These are phyloP conservation scores for Prionace glauca DNA, from an alignment of 2,797 vertebrate species.

Conservation along the genomic window DNA sequence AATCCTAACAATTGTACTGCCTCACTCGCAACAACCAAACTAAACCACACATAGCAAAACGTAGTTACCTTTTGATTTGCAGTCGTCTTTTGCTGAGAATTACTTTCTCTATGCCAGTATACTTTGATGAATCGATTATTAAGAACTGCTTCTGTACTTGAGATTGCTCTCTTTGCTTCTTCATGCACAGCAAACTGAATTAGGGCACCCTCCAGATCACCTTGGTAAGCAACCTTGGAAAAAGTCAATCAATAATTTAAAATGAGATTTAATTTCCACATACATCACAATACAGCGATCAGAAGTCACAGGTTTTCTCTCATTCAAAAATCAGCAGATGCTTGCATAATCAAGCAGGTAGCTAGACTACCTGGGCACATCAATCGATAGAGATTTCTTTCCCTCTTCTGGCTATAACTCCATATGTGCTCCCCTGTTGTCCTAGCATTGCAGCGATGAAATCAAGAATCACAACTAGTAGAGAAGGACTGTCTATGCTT, in stretches of 20 bases:
- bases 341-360: neutral
- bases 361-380: neutral
- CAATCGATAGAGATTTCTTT: neutral
- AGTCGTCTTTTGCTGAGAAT: constrained; percentile 51
- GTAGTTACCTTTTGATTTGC: constrained; percentile 55
- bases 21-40: neutral
- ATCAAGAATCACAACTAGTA: neutral
- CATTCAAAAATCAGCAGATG: neutral
- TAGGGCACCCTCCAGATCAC: constrained; percentile 85
- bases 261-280: neutral
- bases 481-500: neutral
- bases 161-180: constrained; percentile 85
- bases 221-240: constrained; percentile 84
- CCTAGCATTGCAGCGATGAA: neutral
- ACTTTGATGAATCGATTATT: constrained; percentile 94
- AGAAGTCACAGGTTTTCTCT: neutral
- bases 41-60: neutral
- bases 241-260: constrained; percentile 24
- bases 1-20: neutral
- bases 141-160: constrained; percentile 90
- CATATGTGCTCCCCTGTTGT: neutral
- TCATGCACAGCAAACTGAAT: constrained; percentile 87
- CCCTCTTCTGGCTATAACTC: neutral
- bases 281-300: neutral
- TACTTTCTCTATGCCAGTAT: constrained; percentile 84